A percentile compares a stretch with the other conserved stretches of the same genome.
Conservation (phyloP, 2,888 invertebrate genomes). For the Heliothis peltigera region DNA sequence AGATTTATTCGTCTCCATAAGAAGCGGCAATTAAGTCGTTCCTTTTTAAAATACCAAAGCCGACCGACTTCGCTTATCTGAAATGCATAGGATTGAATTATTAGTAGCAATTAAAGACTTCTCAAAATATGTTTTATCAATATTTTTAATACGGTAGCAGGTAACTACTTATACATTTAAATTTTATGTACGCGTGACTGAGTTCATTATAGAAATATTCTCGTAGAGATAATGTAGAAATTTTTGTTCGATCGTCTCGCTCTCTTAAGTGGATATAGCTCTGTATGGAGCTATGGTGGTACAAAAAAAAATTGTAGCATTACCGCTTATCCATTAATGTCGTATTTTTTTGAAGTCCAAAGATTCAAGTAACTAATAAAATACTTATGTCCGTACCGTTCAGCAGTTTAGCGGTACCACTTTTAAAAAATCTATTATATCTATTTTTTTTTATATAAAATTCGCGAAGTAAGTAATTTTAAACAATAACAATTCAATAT, state of each 20-base stretch:
- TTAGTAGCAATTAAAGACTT: conserved; percentile 85
- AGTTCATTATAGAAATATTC: conserved; percentile 83
- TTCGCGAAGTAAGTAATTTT: no score
- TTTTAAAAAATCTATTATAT: no score
- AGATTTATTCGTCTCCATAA: conserved; percentile 76
- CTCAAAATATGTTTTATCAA: conserved; percentile 87
- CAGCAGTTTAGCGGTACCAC: no score
- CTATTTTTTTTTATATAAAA: no score
- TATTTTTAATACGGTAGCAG: conserved; percentile 89
- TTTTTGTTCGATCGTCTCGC: conserved; percentile 43
- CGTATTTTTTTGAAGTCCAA: no score
- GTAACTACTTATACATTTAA: conserved; percentile 86
- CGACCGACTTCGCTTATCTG: conserved; percentile 78
- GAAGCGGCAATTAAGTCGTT: conserved; percentile 82
- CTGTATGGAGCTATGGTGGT: no score
- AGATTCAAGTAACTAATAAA: no score
- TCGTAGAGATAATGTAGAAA: conserved; percentile 76
- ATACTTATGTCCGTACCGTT: no score
- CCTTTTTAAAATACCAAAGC: conserved; percentile 76
- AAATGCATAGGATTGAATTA: conserved; percentile 85
- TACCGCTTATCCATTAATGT: no score
- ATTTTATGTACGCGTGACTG: conserved; percentile 87
- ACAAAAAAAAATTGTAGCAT: no score
- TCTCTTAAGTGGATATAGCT: no score
- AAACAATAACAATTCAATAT: no score